Evolutionary conservation across 2,113 vertebrate species (phyloP), one percentile per base, ranked within the genome.

Genomic region (Caranx ignobilis): DNA sequence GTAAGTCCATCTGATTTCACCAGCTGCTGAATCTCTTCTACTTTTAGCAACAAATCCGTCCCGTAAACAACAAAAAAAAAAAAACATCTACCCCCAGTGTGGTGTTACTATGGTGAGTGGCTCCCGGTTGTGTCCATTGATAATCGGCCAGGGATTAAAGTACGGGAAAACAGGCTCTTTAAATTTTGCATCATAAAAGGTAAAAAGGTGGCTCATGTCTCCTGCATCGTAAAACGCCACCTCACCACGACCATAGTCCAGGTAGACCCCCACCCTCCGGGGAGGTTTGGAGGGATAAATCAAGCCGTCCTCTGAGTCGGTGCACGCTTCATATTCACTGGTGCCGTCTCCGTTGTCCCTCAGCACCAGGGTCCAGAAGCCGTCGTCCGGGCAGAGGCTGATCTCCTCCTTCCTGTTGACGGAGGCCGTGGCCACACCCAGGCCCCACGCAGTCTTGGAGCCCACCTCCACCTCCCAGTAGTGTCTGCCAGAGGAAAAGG

Each of bases 391-490:
- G n/a, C 94, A 95, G 50, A 97, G 93, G 90, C 91, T 96, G 84
- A 96, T 94, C 89, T 93, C 95, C 0, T 88, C 95, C 10, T 95
- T 94, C 52, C 96, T 82, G 93, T 97, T 95, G 69, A 96, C 95
- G 0, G 90, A 85, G 50, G 94, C 92, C 0, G 77, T 80, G 0
- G 95, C 96, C 84, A 97, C 95, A 0, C 96, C 96, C 31, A 96
- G 91, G 62, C 96, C 96, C 96, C 96, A 97, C 11, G 96, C 96
- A 2, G 95, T 96, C 82, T 96, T 97, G 59, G 70, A 77, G 59
- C 94, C 95, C 77, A 97, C 96, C 81, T 95, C 94, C 77, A 97
- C 96, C 91, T 96, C 96, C 96, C 96, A 96, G 91, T 96, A 97
- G 92, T 96, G 96, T 31, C 4, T 87, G 63, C 96, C 96, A 0